phyloP scores from a whole-genome alignment of 2,113 vertebrate genomes.

The Zapus hudsonius region DNA sequence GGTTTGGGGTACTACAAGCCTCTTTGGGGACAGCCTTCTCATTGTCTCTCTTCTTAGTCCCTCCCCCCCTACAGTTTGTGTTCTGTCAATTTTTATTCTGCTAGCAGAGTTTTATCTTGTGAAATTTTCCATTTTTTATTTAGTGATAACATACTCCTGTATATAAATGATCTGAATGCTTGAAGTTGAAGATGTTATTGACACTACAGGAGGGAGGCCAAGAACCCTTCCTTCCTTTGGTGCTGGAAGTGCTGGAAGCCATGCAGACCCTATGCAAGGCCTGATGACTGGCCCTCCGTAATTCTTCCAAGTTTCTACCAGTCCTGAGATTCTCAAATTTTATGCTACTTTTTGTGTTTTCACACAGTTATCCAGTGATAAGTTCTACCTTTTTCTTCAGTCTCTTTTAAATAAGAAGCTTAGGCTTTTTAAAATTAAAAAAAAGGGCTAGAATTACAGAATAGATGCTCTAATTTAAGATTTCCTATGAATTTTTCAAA shows the following conservation, averaged over 20 bases:
- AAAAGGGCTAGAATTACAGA: neutral
- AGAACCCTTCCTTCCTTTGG: neutral
- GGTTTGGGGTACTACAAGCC: neutral
- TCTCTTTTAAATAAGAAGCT: conserved; percentile 26
- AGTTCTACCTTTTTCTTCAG: conserved; percentile 2
- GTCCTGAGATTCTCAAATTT: neutral
- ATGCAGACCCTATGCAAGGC: neutral
- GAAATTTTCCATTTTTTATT: neutral
- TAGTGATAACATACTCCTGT: neutral
- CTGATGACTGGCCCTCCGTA: neutral
- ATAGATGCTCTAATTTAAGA: neutral
- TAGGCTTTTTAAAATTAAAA: neutral
- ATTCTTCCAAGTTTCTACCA: neutral
- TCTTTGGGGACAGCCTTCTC: conserved; percentile 6
- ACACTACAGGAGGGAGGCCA: neutral
- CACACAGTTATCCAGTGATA: neutral
- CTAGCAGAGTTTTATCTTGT: neutral
- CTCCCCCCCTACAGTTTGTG: neutral
- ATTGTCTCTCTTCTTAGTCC: neutral
- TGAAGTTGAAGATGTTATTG: neutral
- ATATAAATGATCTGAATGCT: neutral
- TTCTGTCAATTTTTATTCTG: conserved; percentile 65
- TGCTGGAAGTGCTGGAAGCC: neutral
- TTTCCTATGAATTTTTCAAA: neutral
- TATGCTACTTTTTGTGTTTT: neutral